Evolutionary conservation across 2,888 invertebrate genomes (phyloP).

Genomic region (Tipula vernalis): DNA sequence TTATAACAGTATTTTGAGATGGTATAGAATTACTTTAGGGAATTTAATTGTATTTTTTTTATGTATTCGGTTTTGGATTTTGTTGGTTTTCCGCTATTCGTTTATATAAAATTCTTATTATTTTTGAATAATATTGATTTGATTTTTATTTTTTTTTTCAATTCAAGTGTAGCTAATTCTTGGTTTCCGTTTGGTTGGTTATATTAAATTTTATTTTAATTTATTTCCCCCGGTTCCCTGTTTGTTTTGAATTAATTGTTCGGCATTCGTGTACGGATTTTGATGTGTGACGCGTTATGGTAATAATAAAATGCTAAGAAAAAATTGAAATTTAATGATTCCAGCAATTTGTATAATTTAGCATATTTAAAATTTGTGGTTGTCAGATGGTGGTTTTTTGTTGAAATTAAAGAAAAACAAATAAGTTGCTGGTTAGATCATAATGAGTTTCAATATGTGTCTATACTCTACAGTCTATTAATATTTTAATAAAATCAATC

Average conservation of each 20-base stretch:
- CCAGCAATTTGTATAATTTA: no score
- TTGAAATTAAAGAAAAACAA: no score
- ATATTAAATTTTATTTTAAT: not conserved
- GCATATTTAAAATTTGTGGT: no score
- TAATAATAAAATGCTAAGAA: no score
- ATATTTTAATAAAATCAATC: no score
- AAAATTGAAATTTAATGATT: no score
- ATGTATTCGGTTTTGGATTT: not conserved
- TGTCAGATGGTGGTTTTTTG: no score
- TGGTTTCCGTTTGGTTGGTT: not conserved
- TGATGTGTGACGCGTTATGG: not conserved
- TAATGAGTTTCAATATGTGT: no score
- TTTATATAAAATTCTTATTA: not conserved
- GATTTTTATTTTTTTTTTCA: not conserved
- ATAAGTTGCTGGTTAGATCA: no score
- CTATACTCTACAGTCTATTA: no score
- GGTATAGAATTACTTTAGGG: not conserved
- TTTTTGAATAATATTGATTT: not conserved
- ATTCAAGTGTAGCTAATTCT: not conserved
- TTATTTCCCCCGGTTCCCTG: not conserved
- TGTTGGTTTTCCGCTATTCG: not conserved
- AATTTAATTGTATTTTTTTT: not conserved
- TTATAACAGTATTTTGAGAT: not conserved
- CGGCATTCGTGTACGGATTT: not conserved
- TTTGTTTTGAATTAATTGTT: not conserved